Conservation (phyloP, 1,140 invertebrate species). For the Halesus radiatus region DNA sequence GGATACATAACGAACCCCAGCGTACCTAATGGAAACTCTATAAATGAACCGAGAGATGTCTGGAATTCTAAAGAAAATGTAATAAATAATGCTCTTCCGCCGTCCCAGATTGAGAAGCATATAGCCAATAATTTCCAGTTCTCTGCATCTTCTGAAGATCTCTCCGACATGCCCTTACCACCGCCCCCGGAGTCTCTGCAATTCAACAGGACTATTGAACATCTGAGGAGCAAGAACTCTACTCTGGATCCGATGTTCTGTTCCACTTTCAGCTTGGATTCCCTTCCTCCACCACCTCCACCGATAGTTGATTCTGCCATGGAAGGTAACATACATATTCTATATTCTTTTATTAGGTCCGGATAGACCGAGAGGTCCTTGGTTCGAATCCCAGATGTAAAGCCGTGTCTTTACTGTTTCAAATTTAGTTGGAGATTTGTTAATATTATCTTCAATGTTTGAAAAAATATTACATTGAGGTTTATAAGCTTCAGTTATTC, state of each 20-base stretch:
- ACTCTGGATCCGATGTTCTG: constrained; percentile 73
- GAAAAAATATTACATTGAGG: no score
- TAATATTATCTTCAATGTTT: no score
- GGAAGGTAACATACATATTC: constrained; percentile 57
- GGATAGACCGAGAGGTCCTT: no score
- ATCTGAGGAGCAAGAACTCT: constrained; percentile 6
- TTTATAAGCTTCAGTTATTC: no score
- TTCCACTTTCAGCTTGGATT: constrained; percentile 82
- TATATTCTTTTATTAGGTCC: constrained; percentile 2
- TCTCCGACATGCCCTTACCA: constrained; percentile 67
- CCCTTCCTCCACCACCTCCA: constrained; percentile 83
- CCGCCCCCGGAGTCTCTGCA: constrained; percentile 69
- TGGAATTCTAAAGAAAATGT: background rate
- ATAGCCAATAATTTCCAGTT: constrained; percentile 6
- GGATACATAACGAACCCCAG: constrained; percentile 44
- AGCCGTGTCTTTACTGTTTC: no score
- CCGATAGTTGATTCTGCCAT: constrained; percentile 66
- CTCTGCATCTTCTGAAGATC: constrained; percentile 25
- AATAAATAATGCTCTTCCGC: background rate
- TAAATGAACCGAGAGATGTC: background rate
- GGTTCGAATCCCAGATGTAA: no score
- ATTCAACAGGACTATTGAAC: constrained; percentile 38
- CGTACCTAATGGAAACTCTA: constrained; percentile 12
- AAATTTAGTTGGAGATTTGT: no score
- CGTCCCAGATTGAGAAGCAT: background rate